Evolutionary conservation across 2,797 vertebrate genomes (phyloP).

Genomic region (Carduelis carduelis): DNA sequence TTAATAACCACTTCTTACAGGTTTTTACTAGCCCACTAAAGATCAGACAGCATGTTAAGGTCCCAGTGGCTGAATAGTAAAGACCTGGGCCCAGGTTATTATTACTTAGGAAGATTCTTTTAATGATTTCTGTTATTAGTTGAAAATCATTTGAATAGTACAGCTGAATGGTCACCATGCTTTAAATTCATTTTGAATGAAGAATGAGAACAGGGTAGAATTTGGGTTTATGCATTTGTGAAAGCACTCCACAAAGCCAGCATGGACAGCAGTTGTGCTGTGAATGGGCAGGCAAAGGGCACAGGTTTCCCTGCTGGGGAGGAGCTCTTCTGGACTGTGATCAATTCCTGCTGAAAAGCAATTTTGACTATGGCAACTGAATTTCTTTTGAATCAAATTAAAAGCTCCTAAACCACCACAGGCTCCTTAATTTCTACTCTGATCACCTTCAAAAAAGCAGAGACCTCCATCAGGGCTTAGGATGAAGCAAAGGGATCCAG

Average conservation of each 20-base stretch:
- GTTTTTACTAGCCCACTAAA: conserved; percentile 50
- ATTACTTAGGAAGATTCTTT: conserved; percentile 35
- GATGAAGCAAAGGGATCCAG: background rate
- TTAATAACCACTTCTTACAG: conserved; percentile 59
- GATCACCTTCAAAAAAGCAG: background rate
- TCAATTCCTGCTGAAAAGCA: background rate
- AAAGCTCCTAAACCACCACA: background rate
- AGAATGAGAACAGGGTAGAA: conserved; percentile 40
- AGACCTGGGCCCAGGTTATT: background rate
- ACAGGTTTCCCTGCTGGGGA: background rate
- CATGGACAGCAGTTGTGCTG: background rate
- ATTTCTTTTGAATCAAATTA: background rate
- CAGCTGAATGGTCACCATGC: conserved; percentile 32
- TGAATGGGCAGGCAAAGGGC: background rate
- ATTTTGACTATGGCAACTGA: background rate
- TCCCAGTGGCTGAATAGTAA: conserved; percentile 5
- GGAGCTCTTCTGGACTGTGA: background rate
- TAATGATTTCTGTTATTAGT: conserved; percentile 67
- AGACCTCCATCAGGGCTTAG: background rate
- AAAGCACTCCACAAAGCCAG: background rate
- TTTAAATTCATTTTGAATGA: conserved; percentile 51
- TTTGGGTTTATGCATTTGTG: background rate
- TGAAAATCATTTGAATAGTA: conserved; percentile 58
- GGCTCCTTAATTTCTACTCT: background rate
- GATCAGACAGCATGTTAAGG: conserved; percentile 50